Evolutionary conservation across 1,140 invertebrate species (phyloP), one percentile per base, ranked within the genome.

Genomic region (Zaprionus ornatus): DNA sequence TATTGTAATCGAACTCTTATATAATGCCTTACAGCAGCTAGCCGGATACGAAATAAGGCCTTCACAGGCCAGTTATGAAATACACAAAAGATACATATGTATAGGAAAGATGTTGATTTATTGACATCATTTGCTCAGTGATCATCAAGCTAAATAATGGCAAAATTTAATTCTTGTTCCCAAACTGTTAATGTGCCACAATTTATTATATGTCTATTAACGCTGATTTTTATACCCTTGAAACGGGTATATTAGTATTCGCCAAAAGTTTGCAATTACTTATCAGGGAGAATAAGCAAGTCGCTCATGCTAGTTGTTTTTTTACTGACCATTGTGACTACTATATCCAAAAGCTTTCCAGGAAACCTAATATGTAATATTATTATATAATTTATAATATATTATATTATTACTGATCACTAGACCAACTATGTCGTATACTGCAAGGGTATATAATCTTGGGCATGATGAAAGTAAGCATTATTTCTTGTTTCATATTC

Each of bases 81-180:
- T 61, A 29, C 29, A 52, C 10, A 12, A 32, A 40, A 40, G 4
- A 45, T 37, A 37, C 35, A 45, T 40, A 3, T 23, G 5, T 42
- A 74, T 59, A 19, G 12, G 15, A 52, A 17, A 21, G 37, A 70
- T 70, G 50, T 3, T 80, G 70, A 78, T 85, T 88, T 70, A 83
- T 81, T 73, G 74, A 75, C 54, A 81, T 90, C 57, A 84, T 72
- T 84, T 73, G 52, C 21, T 29, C 40, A 63, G 23, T 19, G 45
- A 67, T 19, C 59, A 61, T 45, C 42, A 27, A 42, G 13, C 12
- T 64, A 37, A 64, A 42, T 35, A 65, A 77, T 65, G 35, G 42
- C 12, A 35, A 4, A 37, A 52, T 60, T 66, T 10, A 65, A 50
- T 40, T 55, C 60, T 62, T 40, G 60, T 60, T 70, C 35, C 29